Evolutionary conservation across 1,140 invertebrate genomes (phyloP).

Genomic region (Drosophila aff.): DNA sequence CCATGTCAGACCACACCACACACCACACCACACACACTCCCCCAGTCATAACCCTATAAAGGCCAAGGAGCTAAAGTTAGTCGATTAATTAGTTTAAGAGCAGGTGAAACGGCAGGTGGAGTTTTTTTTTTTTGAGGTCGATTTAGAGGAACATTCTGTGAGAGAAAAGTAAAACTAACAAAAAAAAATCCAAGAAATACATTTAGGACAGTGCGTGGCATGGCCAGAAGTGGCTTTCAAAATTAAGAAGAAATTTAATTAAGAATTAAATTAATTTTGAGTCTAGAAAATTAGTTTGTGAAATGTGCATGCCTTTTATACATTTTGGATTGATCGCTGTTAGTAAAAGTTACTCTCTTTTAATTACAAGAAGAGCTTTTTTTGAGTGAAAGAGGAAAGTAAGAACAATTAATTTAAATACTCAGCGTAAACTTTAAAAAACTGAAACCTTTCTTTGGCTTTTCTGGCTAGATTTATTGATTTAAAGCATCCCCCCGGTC

Average conservation of each 20-base stretch:
- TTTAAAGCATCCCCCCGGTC: not conserved
- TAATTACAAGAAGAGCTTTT: too few relatives aligned
- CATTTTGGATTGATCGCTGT: too few relatives aligned
- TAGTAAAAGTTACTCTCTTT: too few relatives aligned
- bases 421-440: not conserved
- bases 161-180: constrained; percentile 41
- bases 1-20: not conserved
- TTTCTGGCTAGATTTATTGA: not conserved
- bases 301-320: not conserved
- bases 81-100: constrained; percentile 65
- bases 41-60: constrained; percentile 4
- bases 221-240: not conserved
- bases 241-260: not conserved
- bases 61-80: constrained; percentile 43
- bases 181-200: constrained; percentile 28
- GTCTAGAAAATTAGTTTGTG: not conserved
- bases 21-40: not conserved
- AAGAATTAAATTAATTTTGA: not conserved
- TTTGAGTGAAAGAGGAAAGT: too few relatives aligned
- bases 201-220: constrained; percentile 26
- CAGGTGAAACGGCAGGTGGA: constrained; percentile 10
- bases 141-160: constrained; percentile 42
- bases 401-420: too few relatives aligned
- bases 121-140: constrained; percentile 49
- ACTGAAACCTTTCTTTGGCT: not conserved